phyloP scores from a whole-genome alignment of 2,113 vertebrate species.

The Panurus biarmicus region DNA sequence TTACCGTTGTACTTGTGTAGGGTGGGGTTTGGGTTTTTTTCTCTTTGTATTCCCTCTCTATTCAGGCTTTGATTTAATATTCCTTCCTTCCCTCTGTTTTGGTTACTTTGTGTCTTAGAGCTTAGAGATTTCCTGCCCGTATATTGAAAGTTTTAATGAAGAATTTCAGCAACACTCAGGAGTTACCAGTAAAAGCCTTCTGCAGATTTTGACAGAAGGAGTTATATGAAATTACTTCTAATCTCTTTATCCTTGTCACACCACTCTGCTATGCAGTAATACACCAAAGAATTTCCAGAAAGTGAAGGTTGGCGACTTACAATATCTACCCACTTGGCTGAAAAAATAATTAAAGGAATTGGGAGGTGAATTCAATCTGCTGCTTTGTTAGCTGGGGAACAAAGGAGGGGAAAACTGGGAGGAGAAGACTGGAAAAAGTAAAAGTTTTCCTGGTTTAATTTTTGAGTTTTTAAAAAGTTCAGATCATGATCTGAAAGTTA shows the following conservation, averaged over 20 bases:
- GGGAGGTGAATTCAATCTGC: not conserved
- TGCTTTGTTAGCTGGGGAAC: not conserved
- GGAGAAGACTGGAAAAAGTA: not conserved
- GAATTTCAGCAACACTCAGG: not conserved
- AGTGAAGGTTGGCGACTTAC: slow-evolving; percentile 38
- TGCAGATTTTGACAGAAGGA: slow-evolving; percentile 48
- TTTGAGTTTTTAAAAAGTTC: not conserved
- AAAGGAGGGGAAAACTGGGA: not conserved
- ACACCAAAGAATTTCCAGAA: slow-evolving; percentile 80
- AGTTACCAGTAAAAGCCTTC: slow-evolving; percentile 1
- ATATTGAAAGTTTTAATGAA: slow-evolving; percentile 7
- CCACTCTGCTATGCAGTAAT: slow-evolving; percentile 74
- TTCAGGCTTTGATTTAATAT: not conserved
- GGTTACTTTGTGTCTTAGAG: not conserved
- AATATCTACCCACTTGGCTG: not conserved
- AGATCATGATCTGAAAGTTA: not conserved
- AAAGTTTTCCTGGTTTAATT: not conserved
- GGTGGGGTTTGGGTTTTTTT: not conserved
- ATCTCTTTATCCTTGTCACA: slow-evolving; percentile 80
- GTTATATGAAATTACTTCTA: slow-evolving; percentile 71
- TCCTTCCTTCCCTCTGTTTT: not conserved
- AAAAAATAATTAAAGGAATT: not conserved
- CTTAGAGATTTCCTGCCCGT: not conserved
- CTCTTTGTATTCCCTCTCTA: not conserved
- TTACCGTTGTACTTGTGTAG: not conserved